Evolutionary conservation across 2,797 vertebrate genomes (phyloP).

Genomic region (Vespertilio murinus): DNA sequence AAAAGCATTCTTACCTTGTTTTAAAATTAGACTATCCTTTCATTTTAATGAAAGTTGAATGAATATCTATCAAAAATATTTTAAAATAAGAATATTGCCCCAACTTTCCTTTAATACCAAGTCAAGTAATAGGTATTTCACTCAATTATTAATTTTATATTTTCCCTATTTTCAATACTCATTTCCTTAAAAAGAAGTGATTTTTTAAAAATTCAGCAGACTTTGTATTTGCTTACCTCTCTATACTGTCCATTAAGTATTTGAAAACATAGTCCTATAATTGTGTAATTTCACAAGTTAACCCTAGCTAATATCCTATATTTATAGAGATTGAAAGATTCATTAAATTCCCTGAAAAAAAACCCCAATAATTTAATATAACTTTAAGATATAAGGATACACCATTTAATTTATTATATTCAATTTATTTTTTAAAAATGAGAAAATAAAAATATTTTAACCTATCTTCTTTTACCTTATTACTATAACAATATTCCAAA

Average conservation of each 20-base stretch:
- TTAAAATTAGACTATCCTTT: slow-evolving; percentile 47
- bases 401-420: neutral
- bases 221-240: slow-evolving; percentile 33
- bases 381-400: slow-evolving; percentile 41
- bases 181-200: slow-evolving; percentile 43
- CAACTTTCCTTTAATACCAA: neutral
- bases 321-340: slow-evolving; percentile 20
- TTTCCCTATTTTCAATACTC: slow-evolving; percentile 1
- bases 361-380: slow-evolving; percentile 46
- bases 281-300: slow-evolving; percentile 39
- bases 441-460: slow-evolving; percentile 55
- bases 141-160: slow-evolving; percentile 25
- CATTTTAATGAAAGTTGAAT: slow-evolving; percentile 42
- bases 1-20: slow-evolving; percentile 49
- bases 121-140: slow-evolving; percentile 55
- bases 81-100: slow-evolving; percentile 38
- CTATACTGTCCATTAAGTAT: slow-evolving; percentile 41
- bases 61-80: slow-evolving; percentile 34
- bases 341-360: slow-evolving; percentile 47
- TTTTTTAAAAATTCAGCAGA: neutral
- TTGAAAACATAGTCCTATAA: slow-evolving; percentile 21
- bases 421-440: slow-evolving; percentile 45
- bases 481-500: neutral
- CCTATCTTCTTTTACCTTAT: slow-evolving; percentile 36
- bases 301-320: slow-evolving; percentile 9